phyloP scores from a whole-genome alignment of 2,797 vertebrate genomes.

The Vireo griseus region DNA sequence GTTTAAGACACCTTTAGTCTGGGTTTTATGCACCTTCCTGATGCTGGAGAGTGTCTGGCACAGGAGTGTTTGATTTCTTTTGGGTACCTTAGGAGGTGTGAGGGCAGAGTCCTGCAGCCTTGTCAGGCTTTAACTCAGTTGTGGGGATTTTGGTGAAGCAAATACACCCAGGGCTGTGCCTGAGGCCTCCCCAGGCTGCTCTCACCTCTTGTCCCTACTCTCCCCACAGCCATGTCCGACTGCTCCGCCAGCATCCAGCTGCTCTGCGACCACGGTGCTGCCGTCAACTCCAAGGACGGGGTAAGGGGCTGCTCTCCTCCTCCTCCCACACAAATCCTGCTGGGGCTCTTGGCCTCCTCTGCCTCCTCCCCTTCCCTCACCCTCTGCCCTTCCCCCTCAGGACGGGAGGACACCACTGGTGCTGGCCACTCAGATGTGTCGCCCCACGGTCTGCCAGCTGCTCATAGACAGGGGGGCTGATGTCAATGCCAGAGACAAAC shows the following conservation, averaged over 20 bases:
- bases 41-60: accelerated
- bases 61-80: accelerated
- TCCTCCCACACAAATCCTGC: neutral
- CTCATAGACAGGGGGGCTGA: slow-evolving; percentile 90
- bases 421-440: slow-evolving; percentile 96
- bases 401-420: slow-evolving; percentile 92
- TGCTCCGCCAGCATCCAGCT: slow-evolving; percentile 92
- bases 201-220: neutral
- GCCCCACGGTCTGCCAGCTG: slow-evolving; percentile 87
- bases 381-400: slow-evolving; percentile 58
- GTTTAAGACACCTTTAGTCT: neutral
- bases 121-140: accelerated
- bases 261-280: slow-evolving; percentile 89
- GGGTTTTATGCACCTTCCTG: neutral
- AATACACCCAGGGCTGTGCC: accelerated
- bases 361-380: neutral
- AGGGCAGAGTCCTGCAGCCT: neutral
- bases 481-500: slow-evolving; percentile 88
- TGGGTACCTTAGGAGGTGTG: accelerated
- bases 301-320: slow-evolving; percentile 75
- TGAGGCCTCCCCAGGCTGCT: neutral
- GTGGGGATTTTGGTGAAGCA: neutral
- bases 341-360: neutral
- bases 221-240: slow-evolving; percentile 87
- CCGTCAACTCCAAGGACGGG: slow-evolving; percentile 87